Evolutionary conservation across 2,113 vertebrate species (phyloP), one percentile per base, ranked within the genome.

Genomic region (Chionodraco myersi): DNA sequence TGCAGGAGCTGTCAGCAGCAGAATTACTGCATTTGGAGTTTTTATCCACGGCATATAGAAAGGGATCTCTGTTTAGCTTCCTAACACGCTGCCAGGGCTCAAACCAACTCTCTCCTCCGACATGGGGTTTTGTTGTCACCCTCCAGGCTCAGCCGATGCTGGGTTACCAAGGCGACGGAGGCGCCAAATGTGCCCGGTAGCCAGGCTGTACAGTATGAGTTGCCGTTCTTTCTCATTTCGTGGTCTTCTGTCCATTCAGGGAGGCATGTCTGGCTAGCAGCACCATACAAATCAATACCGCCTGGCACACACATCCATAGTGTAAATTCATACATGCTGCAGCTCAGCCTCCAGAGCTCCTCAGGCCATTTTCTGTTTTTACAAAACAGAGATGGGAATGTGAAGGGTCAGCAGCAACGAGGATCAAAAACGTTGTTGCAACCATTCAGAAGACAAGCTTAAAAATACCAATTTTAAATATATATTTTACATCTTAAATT

Each of bases 141-240:
- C 86, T 77, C 48, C 79, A 74, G 84, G 85, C 82, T 88, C 72
- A 89, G 77, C 64, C 57, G 78, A 87, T 85, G 88, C 82, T 82
- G 56, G 74, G 92, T 94, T 93, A 88, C 90, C 92, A 94, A 75
- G 74, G 87, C 63, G 86, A 93, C 80, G 48, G 86, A 89, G 78
- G 87, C 48, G 56, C 44, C 73, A 89, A 86, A 81, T 75, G 81
- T 66, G 79, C 57, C 77, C 44, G 10, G 77, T 26, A 85, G 85
- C 64, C 72, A 79, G 69, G 56, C 76, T 75, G 63, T 77, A 77
- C 73, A 74, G 85, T 70, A 59, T 6, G 83, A 88, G 76, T 47
- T 69, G 76, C 79, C 75, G 12, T 74, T 79, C 84, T 70, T 77
- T 73, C 53, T 87, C n/a, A 4, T 72, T 84, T 79, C 82, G 92